Base-by-base conservation (phyloP, 2,888 invertebrate genomes). In the Phytoseiulus persimilis region DNA sequence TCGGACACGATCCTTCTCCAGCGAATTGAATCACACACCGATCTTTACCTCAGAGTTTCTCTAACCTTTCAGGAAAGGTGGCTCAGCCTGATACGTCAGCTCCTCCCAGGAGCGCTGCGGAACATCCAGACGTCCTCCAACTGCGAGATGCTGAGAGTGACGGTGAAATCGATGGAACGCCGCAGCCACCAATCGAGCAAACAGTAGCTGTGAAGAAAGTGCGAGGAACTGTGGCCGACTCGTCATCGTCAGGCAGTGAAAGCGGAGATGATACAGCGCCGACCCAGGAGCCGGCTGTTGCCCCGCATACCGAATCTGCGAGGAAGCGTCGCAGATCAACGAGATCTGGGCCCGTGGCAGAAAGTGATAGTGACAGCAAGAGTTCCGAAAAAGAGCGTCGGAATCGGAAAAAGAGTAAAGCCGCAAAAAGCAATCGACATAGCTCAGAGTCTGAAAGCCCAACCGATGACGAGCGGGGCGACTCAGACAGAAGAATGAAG, bases 201-300 rank as follows among this genome's bases (percentile, higher is more conserved):
- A 6, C 3, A 1, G 87, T 32, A 33, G 18, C 9, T n/a, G 18
- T 28, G 28, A 87, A 87, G 33, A 87, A 87, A 33, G 87, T 87
- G 9, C 87, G 87, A 87, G 87, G 87, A 33, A 87, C 33, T 9
- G 87, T 87, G 6, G 33, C 87, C 6, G 87, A 87, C 23, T 32
- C 87, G 1, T 33, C 87, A 1, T 87, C 87, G 5, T 39, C 39
- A 28, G 87, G 87, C 23, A 87, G 87, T 33, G 87, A 87, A 23
- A 87, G 87, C 33, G 87, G 87, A 0, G 87, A 87, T 33, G 87
- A 87, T 32, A 87, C 87, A 6, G 87, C 87, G n/a, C 39, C 87
- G 28, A 33, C 32, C 11, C 87, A 87, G 18, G 87, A 87, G 11
- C n/a, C n/a, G n/a, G 31, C n/a, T 18, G 31, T n/a, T 28, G 45